phyloP scores from a whole-genome alignment of 2,888 invertebrate genomes.

The Oligia latruncula region DNA sequence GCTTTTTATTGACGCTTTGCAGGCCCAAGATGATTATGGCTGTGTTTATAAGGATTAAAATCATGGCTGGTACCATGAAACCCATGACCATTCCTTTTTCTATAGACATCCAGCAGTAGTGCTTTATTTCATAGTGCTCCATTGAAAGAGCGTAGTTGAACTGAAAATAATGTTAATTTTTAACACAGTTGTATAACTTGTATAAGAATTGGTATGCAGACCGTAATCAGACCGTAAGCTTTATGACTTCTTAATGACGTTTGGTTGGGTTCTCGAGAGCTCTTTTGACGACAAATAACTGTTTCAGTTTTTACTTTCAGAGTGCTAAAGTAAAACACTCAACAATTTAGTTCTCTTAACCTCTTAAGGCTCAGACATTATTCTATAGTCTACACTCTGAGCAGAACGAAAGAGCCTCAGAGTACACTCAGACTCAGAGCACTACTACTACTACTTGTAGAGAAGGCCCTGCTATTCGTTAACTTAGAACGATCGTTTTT shows the following conservation, averaged over 20 bases:
- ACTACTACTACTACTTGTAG: not conserved
- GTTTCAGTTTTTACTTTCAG: not conserved
- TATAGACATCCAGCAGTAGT: constrained; percentile 94
- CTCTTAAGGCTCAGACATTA: not conserved
- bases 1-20: constrained; percentile 85
- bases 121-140: constrained; percentile 93
- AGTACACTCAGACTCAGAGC: not conserved
- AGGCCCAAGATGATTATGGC: constrained; percentile 90
- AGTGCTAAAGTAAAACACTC: not conserved
- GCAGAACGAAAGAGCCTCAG: not conserved
- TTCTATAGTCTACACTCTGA: not conserved
- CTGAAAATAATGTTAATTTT: constrained; percentile 79
- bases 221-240: not conserved
- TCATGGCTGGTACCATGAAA: constrained; percentile 93
- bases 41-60: constrained; percentile 92
- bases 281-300: not conserved
- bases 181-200: not conserved
- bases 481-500: constrained; percentile 23
- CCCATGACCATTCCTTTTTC: constrained; percentile 94
- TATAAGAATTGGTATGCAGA: not conserved
- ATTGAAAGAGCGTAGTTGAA: constrained; percentile 92
- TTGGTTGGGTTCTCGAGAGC: not conserved
- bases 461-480: not conserved
- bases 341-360: not conserved
- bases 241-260: not conserved